Conservation (phyloP, 2,113 vertebrate species). For the Rhodinocichla rosea region DNA sequence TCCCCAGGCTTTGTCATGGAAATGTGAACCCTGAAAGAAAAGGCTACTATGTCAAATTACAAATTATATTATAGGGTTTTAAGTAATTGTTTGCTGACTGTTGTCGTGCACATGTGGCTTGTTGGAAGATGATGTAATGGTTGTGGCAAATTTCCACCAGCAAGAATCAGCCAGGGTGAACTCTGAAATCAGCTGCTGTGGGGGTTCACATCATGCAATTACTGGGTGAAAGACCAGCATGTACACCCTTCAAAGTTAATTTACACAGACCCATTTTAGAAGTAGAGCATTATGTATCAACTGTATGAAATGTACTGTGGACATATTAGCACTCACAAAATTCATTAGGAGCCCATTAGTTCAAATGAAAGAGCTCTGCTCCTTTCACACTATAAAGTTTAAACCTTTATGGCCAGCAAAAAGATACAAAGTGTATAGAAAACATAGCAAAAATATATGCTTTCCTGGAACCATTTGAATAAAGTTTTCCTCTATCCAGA, state of each 20-base stretch:
- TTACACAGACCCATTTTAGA: background rate
- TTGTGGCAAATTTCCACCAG: slow-evolving; percentile 53
- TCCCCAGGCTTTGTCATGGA: slow-evolving; percentile 45
- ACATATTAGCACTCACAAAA: slow-evolving; percentile 25
- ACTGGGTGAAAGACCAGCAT: slow-evolving; percentile 8
- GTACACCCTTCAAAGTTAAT: slow-evolving; percentile 29
- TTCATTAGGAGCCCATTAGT: slow-evolving; percentile 13
- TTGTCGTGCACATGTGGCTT: slow-evolving; percentile 33
- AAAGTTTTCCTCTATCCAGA: background rate
- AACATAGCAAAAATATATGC: background rate
- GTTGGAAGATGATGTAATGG: slow-evolving; percentile 39
- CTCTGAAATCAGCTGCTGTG: slow-evolving; percentile 12
- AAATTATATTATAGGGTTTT: slow-evolving; percentile 24
- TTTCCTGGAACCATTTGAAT: background rate
- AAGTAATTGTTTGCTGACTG: slow-evolving; percentile 61
- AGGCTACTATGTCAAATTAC: slow-evolving; percentile 49
- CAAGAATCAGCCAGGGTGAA: background rate
- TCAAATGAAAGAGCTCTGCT: background rate
- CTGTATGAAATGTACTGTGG: slow-evolving; percentile 13
- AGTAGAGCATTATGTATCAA: background rate
- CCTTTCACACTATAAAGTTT: background rate
- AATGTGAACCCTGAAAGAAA: slow-evolving; percentile 18
- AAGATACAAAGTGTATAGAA: background rate
- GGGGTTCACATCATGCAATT: background rate
- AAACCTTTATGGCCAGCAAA: background rate